Conservation (phyloP, 2,888 invertebrate species). For the Chymomyza caudatula region DNA sequence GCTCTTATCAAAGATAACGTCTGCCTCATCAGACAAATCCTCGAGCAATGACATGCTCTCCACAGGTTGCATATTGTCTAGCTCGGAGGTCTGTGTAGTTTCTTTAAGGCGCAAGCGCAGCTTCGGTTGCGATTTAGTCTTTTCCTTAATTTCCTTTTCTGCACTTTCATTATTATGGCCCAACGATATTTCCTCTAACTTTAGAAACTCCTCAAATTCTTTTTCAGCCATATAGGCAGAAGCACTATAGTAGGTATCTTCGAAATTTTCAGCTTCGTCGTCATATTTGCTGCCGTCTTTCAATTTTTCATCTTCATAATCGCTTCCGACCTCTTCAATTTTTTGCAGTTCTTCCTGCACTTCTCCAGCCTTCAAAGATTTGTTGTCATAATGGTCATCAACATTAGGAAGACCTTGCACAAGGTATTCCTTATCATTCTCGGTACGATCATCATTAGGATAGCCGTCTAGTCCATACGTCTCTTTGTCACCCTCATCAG, state of each 20-base stretch:
- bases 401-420: background rate
- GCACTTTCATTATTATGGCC: too few relatives aligned
- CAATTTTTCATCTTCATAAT: conserved; percentile 18
- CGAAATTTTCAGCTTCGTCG: conserved; percentile 26
- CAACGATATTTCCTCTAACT: background rate
- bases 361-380: background rate
- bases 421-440: background rate
- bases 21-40: background rate
- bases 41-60: too few relatives aligned
- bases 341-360: background rate
- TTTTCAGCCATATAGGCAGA: too few relatives aligned
- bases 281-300: conserved; percentile 23
- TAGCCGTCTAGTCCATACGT: too few relatives aligned
- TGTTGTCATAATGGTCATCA: background rate
- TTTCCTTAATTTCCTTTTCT: too few relatives aligned
- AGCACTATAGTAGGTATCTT: conserved; percentile 36
- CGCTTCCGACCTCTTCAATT: conserved; percentile 7
- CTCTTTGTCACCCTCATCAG: too few relatives aligned
- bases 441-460: background rate
- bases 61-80: too few relatives aligned
- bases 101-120: background rate
- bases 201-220: background rate
- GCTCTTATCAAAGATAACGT: background rate
- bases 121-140: background rate
- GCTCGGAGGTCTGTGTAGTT: background rate